Conservation (phyloP, 2,888 invertebrate species). For the Limnephilus rhombicus region DNA sequence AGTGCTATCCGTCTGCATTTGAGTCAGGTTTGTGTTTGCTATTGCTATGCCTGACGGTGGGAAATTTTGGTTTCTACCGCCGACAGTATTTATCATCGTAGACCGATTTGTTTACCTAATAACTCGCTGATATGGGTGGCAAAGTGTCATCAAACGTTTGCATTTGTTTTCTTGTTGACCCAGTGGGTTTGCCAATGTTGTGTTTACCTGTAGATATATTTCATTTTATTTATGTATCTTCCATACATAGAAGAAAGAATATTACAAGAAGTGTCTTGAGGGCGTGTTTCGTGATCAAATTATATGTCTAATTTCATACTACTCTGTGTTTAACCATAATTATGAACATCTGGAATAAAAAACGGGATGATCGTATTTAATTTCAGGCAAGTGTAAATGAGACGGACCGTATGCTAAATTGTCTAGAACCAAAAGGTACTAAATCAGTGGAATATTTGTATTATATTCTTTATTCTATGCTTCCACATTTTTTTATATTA, state of each 20-base stretch:
- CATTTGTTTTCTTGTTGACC: constrained; percentile 49
- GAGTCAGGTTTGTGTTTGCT: constrained; percentile 45
- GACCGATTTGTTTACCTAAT: constrained; percentile 59
- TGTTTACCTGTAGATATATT: neutral
- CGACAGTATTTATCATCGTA: constrained; percentile 58
- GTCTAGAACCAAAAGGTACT: too few relatives aligned
- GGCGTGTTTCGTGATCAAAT: too few relatives aligned
- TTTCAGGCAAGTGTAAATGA: too few relatives aligned
- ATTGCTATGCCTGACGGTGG: neutral
- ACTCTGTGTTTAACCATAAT: too few relatives aligned
- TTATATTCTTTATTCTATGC: too few relatives aligned
- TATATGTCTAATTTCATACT: too few relatives aligned
- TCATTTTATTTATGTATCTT: neutral
- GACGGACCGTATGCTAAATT: too few relatives aligned
- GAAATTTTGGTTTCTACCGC: constrained; percentile 41
- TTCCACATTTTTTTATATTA: too few relatives aligned
- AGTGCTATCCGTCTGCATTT: constrained; percentile 37
- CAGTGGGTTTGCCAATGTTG: constrained; percentile 18
- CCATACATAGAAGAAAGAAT: neutral
- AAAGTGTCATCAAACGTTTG: constrained; percentile 43
- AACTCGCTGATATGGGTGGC: constrained; percentile 57
- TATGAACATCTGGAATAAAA: too few relatives aligned
- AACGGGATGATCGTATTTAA: too few relatives aligned
- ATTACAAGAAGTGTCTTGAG: too few relatives aligned
- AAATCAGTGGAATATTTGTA: too few relatives aligned